Evolutionary conservation across 2,797 vertebrate species (phyloP), one percentile per base, ranked within the genome.

Genomic region (Todus mexicanus): DNA sequence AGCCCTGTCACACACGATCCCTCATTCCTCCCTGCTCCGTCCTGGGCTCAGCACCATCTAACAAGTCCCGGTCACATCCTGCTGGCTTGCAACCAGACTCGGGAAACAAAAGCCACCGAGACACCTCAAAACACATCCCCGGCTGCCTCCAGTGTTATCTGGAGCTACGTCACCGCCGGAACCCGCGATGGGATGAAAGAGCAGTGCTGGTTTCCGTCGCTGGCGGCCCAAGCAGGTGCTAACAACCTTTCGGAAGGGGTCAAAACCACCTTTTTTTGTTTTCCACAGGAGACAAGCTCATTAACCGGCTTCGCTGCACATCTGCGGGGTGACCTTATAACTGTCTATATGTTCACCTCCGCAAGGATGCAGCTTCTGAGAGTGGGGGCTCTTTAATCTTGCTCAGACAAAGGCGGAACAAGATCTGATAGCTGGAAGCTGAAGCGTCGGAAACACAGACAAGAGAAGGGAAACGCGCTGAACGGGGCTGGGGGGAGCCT

Each of bases 301-400:
- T 95, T 95, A 95, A 42, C 17, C 0, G 81, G 63, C 90, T 29
- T 48, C 56, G 6, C 92, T 90, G 69, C 45, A 3, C 1, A 1
- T 68, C 90, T 66, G 66, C 5, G 5, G 27, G 51, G 4, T 56
- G 94, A 93, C 93, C 92, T 78, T 29, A 20, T 27, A 35, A 17
- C 74, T 60, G 81, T 19, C 79, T 77, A 0, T 16, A 2, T 2
- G 3, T 14, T 91, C 93, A 61, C 77, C 77, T 92, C 90, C 6
- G 5, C 33, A 2, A 11, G 89, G 89, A 87, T 51, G 89, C 45
- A 0, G 77, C 60, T 73, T 25, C 61, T 11, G 66, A 53, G 83
- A 35, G 21, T 25, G 15, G 89, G 60, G 73, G 26, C 64, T 38
- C 92, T 95, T 95, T 96, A 40, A 95, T 95, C 89, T 93, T 82